Evolutionary conservation across 2,113 vertebrate genomes (phyloP).

Genomic region (Cyprinodon brontotheroides): DNA sequence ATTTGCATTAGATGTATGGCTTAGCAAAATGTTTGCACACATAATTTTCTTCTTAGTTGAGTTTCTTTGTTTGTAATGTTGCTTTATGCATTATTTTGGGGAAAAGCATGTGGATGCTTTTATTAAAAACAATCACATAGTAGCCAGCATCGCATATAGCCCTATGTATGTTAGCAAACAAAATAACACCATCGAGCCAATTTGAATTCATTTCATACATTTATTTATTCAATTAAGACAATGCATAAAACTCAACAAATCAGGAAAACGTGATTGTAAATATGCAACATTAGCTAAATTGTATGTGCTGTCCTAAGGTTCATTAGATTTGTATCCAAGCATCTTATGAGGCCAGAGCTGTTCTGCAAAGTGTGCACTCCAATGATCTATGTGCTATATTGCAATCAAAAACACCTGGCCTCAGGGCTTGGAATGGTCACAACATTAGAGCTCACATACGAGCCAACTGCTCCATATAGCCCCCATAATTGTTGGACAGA

Average conservation of each 20-base stretch:
- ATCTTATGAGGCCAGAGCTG: constrained; percentile 60
- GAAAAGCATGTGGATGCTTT: too few relatives aligned
- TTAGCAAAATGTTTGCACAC: too few relatives aligned
- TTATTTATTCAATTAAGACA: constrained; percentile 44
- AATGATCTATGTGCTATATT: constrained; percentile 57
- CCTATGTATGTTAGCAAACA: too few relatives aligned
- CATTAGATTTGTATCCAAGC: constrained; percentile 50
- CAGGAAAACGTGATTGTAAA: constrained; percentile 47
- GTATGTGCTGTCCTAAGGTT: constrained; percentile 8
- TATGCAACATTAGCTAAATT: too few relatives aligned
- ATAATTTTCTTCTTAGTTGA: too few relatives aligned
- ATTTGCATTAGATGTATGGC: too few relatives aligned
- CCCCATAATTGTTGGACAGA: constrained; percentile 77
- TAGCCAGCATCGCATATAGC: too few relatives aligned
- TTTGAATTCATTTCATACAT: too few relatives aligned
- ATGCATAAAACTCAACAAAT: constrained; percentile 72
- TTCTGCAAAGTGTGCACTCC: constrained; percentile 60
- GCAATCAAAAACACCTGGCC: constrained; percentile 81
- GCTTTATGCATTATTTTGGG: too few relatives aligned
- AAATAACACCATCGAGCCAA: too few relatives aligned
- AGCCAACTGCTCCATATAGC: constrained; percentile 74
- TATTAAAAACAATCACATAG: too few relatives aligned
- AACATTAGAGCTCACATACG: constrained; percentile 79
- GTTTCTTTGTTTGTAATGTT: too few relatives aligned
- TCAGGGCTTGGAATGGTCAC: constrained; percentile 72